These are phyloP conservation scores for Palythoa grandis DNA, from an alignment of 92 coral and sea anemone species.

Conservation along the genomic window DNA sequence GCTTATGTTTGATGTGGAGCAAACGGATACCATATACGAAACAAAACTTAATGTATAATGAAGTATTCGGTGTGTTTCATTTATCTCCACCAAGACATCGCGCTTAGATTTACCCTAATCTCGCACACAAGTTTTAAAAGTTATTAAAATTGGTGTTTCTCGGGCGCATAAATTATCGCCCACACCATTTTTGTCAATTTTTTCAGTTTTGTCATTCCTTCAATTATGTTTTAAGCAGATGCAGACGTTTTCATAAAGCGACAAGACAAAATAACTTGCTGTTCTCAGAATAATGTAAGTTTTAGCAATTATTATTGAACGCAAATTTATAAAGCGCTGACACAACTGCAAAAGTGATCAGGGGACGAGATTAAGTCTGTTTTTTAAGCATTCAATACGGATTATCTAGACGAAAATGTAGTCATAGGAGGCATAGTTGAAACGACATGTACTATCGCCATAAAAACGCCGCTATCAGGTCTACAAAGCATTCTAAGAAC, in stretches of 20 bases:
- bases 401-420: not conserved
- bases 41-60: not conserved
- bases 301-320: not conserved
- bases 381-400: not conserved
- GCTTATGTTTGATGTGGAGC: not conserved
- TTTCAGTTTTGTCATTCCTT: not conserved
- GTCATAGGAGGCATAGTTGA: not conserved
- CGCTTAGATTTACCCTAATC: not conserved
- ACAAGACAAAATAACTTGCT: not conserved
- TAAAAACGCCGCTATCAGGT: not conserved
- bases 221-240: not conserved
- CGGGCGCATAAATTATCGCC: not conserved
- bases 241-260: not conserved
- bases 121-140: not conserved
- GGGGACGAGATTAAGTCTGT: too few species aligned
- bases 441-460: not conserved
- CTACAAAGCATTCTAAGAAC: not conserved
- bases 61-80: not conserved
- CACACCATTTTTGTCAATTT: conserved; percentile 10
- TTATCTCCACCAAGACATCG: not conserved
- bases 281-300: not conserved
- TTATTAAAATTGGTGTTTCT: not conserved
- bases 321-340: not conserved
- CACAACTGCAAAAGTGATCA: too few species aligned
- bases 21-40: not conserved